These are phyloP conservation scores for Capromys pilorides DNA, from an alignment of 2,797 vertebrate species.

Conservation along the genomic window DNA sequence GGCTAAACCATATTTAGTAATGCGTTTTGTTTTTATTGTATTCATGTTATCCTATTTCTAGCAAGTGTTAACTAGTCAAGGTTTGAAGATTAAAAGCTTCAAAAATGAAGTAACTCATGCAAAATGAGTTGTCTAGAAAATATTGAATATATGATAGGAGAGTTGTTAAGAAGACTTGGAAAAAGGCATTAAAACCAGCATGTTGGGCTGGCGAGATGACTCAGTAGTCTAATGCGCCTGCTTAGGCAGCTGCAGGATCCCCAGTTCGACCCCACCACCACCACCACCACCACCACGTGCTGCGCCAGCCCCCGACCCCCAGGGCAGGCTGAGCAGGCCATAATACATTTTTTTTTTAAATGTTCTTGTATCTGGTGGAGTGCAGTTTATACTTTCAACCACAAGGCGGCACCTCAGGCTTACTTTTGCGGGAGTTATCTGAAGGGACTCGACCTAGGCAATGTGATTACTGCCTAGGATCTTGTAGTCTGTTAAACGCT, in stretches of 20 bases:
- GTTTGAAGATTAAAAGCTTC: slow-evolving; percentile 10
- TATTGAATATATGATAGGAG: background rate
- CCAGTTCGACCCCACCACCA: too few relatives aligned
- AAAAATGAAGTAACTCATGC: background rate
- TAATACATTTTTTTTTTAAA: too few relatives aligned
- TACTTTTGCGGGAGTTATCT: background rate
- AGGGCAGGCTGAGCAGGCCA: too few relatives aligned
- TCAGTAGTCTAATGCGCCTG: too few relatives aligned
- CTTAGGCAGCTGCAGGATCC: too few relatives aligned
- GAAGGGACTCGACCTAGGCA: background rate
- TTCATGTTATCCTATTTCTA: slow-evolving; percentile 59
- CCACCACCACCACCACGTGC: too few relatives aligned
- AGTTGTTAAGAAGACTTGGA: background rate
- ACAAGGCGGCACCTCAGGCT: slow-evolving; percentile 61
- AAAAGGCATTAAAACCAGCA: background rate
- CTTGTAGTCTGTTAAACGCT: slow-evolving; percentile 20
- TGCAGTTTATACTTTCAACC: slow-evolving; percentile 38
- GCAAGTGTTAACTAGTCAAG: slow-evolving; percentile 31
- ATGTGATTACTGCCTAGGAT: background rate
- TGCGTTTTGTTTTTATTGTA: slow-evolving; percentile 31
- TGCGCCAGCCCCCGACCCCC: too few relatives aligned
- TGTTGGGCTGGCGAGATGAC: too few relatives aligned
- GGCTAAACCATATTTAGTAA: background rate
- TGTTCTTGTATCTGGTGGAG: background rate
- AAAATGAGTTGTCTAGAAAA: slow-evolving; percentile 50